These are phyloP conservation scores for Procambarus clarkii DNA, from an alignment of 1,140 invertebrate species.

Conservation along the genomic window DNA sequence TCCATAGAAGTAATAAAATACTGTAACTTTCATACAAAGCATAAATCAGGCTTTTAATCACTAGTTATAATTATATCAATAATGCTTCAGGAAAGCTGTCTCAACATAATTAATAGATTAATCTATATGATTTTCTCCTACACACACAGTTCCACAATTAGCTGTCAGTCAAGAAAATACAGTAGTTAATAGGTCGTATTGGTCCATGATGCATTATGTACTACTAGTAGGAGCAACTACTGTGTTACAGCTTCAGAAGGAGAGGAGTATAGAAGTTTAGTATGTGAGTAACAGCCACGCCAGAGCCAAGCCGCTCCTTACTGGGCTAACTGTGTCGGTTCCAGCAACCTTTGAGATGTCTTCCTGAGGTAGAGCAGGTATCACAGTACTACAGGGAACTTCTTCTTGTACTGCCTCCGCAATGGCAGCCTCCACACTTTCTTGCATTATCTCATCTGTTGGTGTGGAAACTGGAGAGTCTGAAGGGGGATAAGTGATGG, in stretches of 20 bases:
- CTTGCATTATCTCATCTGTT: slow-evolving; percentile 9
- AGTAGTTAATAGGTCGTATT: background rate
- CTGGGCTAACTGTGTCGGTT: slow-evolving; percentile 40
- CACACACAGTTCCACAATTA: background rate
- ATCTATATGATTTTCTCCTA: background rate
- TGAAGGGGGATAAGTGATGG: slow-evolving; percentile 19
- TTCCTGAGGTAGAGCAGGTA: background rate
- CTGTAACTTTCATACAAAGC: too few species aligned
- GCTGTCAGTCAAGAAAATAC: background rate
- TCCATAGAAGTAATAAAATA: too few species aligned
- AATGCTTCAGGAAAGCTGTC: background rate
- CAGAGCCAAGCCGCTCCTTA: slow-evolving; percentile 7
- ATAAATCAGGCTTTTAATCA: background rate
- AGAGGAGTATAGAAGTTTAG: slow-evolving; percentile 37
- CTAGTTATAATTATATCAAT: background rate
- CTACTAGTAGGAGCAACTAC: background rate
- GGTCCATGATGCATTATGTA: background rate
- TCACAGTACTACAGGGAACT: slow-evolving; percentile 5
- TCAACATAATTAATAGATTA: background rate
- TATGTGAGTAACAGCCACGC: slow-evolving; percentile 38
- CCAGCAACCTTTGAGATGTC: background rate
- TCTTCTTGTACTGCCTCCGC: slow-evolving; percentile 57
- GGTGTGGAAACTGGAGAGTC: slow-evolving; percentile 17
- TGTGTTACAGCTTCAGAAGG: background rate
- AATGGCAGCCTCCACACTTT: slow-evolving; percentile 53